These are phyloP conservation scores for Tinea pellionella DNA, from an alignment of 2,888 invertebrate species.

Conservation along the genomic window DNA sequence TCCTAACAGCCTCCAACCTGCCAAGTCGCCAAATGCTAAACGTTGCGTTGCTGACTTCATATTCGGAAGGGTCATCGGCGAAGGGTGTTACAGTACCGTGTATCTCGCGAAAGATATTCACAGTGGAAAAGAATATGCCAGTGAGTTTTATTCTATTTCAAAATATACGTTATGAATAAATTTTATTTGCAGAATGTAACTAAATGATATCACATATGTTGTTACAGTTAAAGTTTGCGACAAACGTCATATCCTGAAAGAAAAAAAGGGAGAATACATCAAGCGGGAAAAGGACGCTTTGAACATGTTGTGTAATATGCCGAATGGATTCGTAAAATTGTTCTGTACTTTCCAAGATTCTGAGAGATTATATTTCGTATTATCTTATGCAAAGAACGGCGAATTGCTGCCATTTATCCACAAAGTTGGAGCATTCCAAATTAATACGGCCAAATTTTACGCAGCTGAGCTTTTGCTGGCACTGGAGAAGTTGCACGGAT, in stretches of 20 bases:
- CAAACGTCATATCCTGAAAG: slow-evolving; percentile 91
- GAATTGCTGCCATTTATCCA: slow-evolving; percentile 94
- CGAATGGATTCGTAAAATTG: slow-evolving; percentile 92
- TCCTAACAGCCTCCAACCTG: slow-evolving; percentile 46
- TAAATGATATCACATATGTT: not conserved
- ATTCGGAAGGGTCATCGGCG: slow-evolving; percentile 95
- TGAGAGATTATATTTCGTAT: slow-evolving; percentile 92
- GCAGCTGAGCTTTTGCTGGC: slow-evolving; percentile 93
- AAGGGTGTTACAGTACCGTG: slow-evolving; percentile 97
- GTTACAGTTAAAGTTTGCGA: slow-evolving; percentile 96
- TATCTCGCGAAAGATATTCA: slow-evolving; percentile 93
- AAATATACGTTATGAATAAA: not conserved
- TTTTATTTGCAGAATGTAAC: not conserved
- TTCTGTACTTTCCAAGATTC: slow-evolving; percentile 97
- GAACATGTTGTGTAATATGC: slow-evolving; percentile 82
- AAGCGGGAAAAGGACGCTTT: slow-evolving; percentile 95
- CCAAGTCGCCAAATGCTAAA: slow-evolving; percentile 67
- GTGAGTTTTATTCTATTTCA: slow-evolving; percentile 70
- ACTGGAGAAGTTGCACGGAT: slow-evolving; percentile 89
- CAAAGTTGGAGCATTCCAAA: slow-evolving; percentile 89
- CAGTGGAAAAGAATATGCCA: slow-evolving; percentile 92
- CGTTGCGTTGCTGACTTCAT: slow-evolving; percentile 89
- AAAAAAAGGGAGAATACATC: slow-evolving; percentile 93
- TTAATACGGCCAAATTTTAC: slow-evolving; percentile 92
- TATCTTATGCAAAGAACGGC: slow-evolving; percentile 94